Evolutionary conservation across 53 echinoderm and acorn worm species (phyloP), one percentile per base, ranked within the genome.

Genomic region (Astropecten irregularis): DNA sequence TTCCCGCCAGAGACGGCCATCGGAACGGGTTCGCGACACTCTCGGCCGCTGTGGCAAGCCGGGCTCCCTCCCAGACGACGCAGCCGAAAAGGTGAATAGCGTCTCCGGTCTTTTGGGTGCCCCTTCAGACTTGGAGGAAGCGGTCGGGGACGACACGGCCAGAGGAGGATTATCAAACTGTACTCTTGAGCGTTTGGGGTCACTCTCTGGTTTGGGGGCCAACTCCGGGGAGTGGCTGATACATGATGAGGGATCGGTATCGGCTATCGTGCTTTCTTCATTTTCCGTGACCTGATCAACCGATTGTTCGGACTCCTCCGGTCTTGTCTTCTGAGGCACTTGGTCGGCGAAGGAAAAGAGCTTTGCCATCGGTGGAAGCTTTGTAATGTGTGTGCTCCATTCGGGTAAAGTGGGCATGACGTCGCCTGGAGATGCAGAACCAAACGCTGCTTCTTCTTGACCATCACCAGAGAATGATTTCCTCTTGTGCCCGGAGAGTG

Each of bases 41-140:
- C 61, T 82, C n/a, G 46, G 56, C 2, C 71, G 81, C 4, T 50
- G 36, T 15, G 47, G 38, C 33, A 76, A 67, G 54, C 11, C 73
- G 51, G 27, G 89, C 46, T 51, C 76, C 77, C 22, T 76, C 16
- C n/a, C 71, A 46, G 86, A 86, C 2, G 92, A 86, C 23, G 66
- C 65, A 10, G 92, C 76, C n/a, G 86, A 83, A 36, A 92, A 92
- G 60, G 82, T 92, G 77, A 92, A 92, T 9, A 92, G 82, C 2
- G 89, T 83, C 69, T 92, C 84, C 3, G 92, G 92, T 64, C 92
- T 89, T 77, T 89, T 89, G 20, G 83, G 83, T 15, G 23, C 71
- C 7, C 67, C 67, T 26, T 68, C 47, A 0, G 40, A n/a, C 40
- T 37, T 54, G 37, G 57, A 74, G 26, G 40, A 23, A 16, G 31